Percentiles rank a stretch among this genome's conserved stretches.
Conservation (phyloP, 1,140 invertebrate genomes). For the Arion vulgaris region DNA sequence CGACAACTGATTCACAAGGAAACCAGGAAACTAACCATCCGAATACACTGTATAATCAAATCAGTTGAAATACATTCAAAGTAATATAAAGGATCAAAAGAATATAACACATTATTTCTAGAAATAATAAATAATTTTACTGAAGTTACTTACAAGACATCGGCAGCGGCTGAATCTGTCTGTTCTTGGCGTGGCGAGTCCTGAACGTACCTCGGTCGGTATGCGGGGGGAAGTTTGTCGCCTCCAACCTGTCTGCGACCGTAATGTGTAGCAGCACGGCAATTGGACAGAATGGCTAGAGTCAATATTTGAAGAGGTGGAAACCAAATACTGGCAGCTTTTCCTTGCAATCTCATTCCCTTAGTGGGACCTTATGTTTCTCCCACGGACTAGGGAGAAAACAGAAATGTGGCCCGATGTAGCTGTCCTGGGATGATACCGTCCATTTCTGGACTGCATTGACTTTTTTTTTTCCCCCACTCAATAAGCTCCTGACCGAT, state of each 20-base stretch:
- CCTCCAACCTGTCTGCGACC: constrained; percentile 22
- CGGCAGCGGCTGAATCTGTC: background rate
- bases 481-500: too few species aligned
- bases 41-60: too few species aligned
- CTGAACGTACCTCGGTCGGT: background rate
- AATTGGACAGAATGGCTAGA: constrained; percentile 18
- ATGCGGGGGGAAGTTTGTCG: constrained; percentile 12
- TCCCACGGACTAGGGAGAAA: background rate
- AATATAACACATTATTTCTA: too few species aligned
- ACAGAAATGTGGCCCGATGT: background rate
- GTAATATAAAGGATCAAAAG: too few species aligned
- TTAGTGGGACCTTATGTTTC: constrained; percentile 3
- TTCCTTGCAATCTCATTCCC: constrained; percentile 18
- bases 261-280: background rate
- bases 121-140: too few species aligned
- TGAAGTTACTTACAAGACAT: background rate
- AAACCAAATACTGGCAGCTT: constrained; percentile 8
- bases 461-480: too few species aligned
- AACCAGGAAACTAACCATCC: too few species aligned
- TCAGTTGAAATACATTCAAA: too few species aligned
- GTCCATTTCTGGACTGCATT: background rate
- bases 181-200: background rate
- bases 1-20: too few species aligned
- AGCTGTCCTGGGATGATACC: background rate
- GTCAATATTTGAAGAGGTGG: constrained; percentile 25